Evolutionary conservation across 64 coral and sea anemone genomes (phyloP).

Genomic region (Montipora cactus): DNA sequence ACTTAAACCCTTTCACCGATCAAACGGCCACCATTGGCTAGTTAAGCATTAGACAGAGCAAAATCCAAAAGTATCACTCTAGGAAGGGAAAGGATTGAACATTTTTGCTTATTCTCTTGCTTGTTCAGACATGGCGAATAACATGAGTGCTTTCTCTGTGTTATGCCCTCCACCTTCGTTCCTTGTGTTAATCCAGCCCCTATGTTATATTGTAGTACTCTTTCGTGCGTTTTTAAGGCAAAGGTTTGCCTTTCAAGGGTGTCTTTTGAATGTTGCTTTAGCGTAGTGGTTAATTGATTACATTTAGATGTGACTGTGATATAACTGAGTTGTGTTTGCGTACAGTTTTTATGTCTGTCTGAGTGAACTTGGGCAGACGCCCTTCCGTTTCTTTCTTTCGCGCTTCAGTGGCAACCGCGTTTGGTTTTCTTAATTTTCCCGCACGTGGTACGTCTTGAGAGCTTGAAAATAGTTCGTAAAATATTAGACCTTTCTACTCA

Average conservation of each 20-base stretch:
- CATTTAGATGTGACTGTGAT: background rate
- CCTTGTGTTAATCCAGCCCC: background rate
- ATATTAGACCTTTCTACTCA: background rate
- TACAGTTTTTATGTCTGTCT: slow-evolving; percentile 34
- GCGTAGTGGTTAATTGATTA: background rate
- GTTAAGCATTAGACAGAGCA: no score
- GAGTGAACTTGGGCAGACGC: slow-evolving; percentile 63
- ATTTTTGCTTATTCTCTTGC: no score
- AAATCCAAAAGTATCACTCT: no score
- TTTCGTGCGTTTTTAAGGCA: background rate
- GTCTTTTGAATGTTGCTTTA: background rate
- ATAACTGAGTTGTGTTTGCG: background rate
- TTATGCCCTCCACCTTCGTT: background rate
- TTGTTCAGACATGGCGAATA: no score
- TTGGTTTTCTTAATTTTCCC: background rate
- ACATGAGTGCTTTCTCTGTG: no score
- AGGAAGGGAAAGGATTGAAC: no score
- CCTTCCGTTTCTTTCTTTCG: background rate
- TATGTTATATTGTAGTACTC: background rate
- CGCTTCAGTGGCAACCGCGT: background rate
- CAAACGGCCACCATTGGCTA: no score
- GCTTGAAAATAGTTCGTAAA: background rate
- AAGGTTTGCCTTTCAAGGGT: background rate
- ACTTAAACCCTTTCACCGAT: no score
- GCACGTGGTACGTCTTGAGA: background rate